These are phyloP conservation scores for Nothura maculosa DNA, from an alignment of 2,797 vertebrate species.

Conservation along the genomic window DNA sequence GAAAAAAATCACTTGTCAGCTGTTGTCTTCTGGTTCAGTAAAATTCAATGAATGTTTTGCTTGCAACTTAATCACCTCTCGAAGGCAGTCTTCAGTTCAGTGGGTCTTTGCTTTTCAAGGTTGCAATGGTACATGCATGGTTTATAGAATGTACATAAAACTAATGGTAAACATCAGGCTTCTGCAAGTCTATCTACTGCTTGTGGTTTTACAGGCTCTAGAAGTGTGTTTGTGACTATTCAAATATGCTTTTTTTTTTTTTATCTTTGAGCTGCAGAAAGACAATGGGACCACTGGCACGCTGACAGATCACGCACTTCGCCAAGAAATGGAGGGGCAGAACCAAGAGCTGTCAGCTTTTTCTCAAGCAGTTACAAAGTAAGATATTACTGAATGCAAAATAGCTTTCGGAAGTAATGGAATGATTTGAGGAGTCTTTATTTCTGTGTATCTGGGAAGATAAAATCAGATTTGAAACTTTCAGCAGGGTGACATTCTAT, in stretches of 20 bases:
- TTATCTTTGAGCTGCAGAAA: slow-evolving; percentile 78
- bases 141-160: neutral
- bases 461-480: neutral
- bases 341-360: slow-evolving; percentile 93
- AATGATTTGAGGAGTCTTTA: neutral
- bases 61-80: neutral
- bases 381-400: slow-evolving; percentile 76
- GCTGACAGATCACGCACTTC: slow-evolving; percentile 80
- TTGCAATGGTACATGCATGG: rapidly evolving
- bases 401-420: neutral
- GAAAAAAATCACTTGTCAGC: neutral
- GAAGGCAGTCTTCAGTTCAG: neutral
- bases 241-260: slow-evolving; percentile 54
- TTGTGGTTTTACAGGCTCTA: neutral
- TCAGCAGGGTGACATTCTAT: neutral
- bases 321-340: slow-evolving; percentile 88
- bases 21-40: neutral
- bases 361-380: slow-evolving; percentile 91
- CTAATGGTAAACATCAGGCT: neutral
- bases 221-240: slow-evolving; percentile 41
- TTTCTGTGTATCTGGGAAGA: neutral
- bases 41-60: neutral
- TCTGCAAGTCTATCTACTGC: neutral
- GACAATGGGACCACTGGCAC: slow-evolving; percentile 86
- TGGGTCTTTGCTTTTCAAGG: neutral